phyloP scores from a whole-genome alignment of 2,888 invertebrate genomes.

The Aphodius sticticus region DNA sequence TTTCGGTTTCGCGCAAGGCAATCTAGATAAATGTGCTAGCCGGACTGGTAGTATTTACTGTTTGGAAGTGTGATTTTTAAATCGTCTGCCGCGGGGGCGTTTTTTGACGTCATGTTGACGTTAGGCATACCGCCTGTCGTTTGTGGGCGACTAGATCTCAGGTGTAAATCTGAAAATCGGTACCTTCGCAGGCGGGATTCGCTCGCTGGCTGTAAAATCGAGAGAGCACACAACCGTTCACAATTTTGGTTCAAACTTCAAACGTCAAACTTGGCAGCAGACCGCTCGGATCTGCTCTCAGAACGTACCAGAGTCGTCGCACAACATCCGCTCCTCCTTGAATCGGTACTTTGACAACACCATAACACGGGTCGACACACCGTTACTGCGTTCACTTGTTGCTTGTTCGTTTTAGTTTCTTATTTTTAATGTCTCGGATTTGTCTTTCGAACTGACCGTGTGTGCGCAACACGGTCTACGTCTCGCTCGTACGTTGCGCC shows the following conservation, averaged over 20 bases:
- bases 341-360: slow-evolving; percentile 28
- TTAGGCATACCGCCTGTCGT: slow-evolving; percentile 47
- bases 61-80: slow-evolving; percentile 32
- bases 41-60: neutral
- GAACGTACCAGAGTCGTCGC: slow-evolving; percentile 40
- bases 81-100: slow-evolving; percentile 46
- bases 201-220: neutral
- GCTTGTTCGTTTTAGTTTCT: neutral
- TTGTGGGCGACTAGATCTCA: slow-evolving; percentile 44
- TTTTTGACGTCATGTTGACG: slow-evolving; percentile 50
- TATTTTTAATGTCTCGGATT: neutral
- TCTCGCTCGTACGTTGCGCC: slow-evolving; percentile 31
- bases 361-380: slow-evolving; percentile 36
- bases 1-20: neutral
- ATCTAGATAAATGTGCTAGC: neutral
- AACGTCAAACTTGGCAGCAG: slow-evolving; percentile 17
- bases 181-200: slow-evolving; percentile 11
- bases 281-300: slow-evolving; percentile 22
- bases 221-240: slow-evolving; percentile 16
- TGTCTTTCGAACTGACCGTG: slow-evolving; percentile 18
- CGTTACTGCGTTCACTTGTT: slow-evolving; percentile 9
- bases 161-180: slow-evolving; percentile 39
- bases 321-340: slow-evolving; percentile 33
- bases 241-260: neutral
- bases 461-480: slow-evolving; percentile 21